phyloP scores from a whole-genome alignment of 2,888 invertebrate genomes.

The Abrostola tripartita region DNA sequence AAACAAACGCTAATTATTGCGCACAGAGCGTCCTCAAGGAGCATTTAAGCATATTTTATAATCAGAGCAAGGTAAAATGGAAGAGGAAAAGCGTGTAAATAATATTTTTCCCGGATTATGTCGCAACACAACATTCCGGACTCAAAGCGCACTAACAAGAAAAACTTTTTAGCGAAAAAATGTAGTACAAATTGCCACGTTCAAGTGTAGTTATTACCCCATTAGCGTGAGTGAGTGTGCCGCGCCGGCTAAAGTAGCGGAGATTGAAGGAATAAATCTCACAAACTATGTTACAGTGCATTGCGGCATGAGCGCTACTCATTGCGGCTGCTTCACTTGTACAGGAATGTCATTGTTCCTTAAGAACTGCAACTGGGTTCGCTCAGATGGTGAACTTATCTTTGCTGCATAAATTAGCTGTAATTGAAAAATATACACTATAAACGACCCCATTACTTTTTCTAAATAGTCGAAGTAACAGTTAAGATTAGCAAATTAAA shows the following conservation, averaged over 20 bases:
- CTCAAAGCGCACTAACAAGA: conserved; percentile 66
- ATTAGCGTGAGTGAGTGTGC: conserved; percentile 75
- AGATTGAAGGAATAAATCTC: conserved; percentile 76
- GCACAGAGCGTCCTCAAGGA: conserved; percentile 15
- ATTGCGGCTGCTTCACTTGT: conserved; percentile 19
- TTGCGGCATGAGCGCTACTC: conserved; percentile 46
- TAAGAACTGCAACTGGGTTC: neutral
- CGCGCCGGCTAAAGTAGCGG: conserved; percentile 64
- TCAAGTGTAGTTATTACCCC: conserved; percentile 80
- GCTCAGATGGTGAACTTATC: no score
- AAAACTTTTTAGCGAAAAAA: conserved; percentile 72
- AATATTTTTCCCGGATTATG: conserved; percentile 61
- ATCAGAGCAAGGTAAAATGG: conserved; percentile 38
- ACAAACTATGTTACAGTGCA: conserved; percentile 63
- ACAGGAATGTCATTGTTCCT: neutral
- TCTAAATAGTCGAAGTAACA: no score
- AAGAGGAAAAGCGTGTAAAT: conserved; percentile 50
- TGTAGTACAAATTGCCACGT: conserved; percentile 76
- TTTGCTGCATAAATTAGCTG: no score
- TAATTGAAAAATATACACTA: no score
- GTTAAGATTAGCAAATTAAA: no score
- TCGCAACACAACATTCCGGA: conserved; percentile 63
- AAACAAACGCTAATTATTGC: conserved; percentile 34
- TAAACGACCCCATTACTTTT: no score
- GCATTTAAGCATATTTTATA: conserved; percentile 44